Evolutionary conservation across 1,140 invertebrate genomes (phyloP).

Genomic region (Drosophila insularis): DNA sequence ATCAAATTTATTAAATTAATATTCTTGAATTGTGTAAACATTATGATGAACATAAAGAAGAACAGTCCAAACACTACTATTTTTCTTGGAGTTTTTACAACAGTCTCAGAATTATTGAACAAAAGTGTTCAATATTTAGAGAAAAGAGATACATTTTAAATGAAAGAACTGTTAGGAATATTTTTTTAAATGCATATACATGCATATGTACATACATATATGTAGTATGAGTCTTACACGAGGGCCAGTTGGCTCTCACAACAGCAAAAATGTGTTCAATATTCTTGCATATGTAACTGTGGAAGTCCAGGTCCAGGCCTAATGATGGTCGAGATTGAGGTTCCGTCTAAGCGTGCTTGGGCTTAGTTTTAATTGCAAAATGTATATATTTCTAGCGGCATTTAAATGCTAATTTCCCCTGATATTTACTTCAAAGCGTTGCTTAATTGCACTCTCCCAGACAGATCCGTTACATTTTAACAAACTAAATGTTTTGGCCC

Average conservation of each 20-base stretch:
- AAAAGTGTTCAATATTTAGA: no score
- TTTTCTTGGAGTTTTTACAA: no score
- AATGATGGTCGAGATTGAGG: conserved; percentile 27
- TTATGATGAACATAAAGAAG: no score
- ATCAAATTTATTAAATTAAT: conserved; percentile 42
- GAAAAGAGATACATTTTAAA: conserved; percentile 25
- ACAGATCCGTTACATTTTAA: neutral
- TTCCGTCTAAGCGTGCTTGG: neutral
- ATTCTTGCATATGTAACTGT: conserved; percentile 56
- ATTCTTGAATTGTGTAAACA: conserved; percentile 41
- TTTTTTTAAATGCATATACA: conserved; percentile 28
- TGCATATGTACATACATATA: conserved; percentile 34
- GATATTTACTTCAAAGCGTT: conserved; percentile 50
- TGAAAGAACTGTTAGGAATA: conserved; percentile 16
- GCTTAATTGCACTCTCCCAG: conserved; percentile 58
- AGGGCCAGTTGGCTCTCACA: conserved; percentile 53
- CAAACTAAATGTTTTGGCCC: conserved; percentile 36
- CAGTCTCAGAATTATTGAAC: no score
- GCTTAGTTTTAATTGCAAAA: conserved; percentile 46
- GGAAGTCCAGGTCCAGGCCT: conserved; percentile 18
- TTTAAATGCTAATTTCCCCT: conserved; percentile 71
- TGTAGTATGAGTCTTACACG: conserved; percentile 54
- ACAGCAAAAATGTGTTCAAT: conserved; percentile 12
- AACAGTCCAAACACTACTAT: conserved; percentile 20
- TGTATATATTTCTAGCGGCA: conserved; percentile 44